A percentile compares a stretch with the other conserved stretches of the same genome.
phyloP scores from a whole-genome alignment of 2,888 invertebrate species.

The Panzeria rudis region DNA sequence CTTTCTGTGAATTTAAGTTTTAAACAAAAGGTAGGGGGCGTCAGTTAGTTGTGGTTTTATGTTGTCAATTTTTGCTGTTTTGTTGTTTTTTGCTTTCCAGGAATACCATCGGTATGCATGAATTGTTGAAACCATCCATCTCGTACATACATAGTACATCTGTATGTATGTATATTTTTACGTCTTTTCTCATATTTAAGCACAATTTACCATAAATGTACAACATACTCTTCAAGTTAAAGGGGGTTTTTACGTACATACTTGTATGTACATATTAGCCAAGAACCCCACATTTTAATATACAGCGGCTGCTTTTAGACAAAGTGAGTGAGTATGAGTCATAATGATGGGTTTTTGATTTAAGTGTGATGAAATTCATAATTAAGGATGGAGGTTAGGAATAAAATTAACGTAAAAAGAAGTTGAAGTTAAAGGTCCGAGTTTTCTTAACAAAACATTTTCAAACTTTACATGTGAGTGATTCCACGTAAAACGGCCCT shows the following conservation, averaged over 20 bases:
- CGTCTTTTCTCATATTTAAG: conserved; percentile 24
- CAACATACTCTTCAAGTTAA: background rate
- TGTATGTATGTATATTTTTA: conserved; percentile 1
- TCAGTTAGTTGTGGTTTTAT: conserved; percentile 57
- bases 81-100: conserved; percentile 40
- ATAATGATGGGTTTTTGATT: conserved; percentile 26
- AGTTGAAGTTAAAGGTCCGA: background rate
- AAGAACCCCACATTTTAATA: conserved; percentile 36
- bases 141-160: too few species aligned
- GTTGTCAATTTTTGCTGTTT: conserved; percentile 46
- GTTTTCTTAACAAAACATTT: background rate
- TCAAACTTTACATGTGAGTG: too few species aligned
- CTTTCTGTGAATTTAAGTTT: conserved; percentile 43
- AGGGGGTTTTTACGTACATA: background rate
- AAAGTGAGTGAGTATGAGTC: conserved; percentile 41
- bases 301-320: conserved; percentile 15
- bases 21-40: conserved; percentile 60
- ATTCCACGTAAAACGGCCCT: too few species aligned
- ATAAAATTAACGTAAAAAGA: background rate
- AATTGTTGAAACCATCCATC: conserved; percentile 47
- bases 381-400: background rate
- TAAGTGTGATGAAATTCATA: conserved; percentile 34
- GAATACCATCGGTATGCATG: conserved; percentile 65
- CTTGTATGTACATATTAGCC: background rate
- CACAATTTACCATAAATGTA: conserved; percentile 13